Evolutionary conservation across 2,888 invertebrate genomes (phyloP).

Genomic region (Limnephilus auricula): DNA sequence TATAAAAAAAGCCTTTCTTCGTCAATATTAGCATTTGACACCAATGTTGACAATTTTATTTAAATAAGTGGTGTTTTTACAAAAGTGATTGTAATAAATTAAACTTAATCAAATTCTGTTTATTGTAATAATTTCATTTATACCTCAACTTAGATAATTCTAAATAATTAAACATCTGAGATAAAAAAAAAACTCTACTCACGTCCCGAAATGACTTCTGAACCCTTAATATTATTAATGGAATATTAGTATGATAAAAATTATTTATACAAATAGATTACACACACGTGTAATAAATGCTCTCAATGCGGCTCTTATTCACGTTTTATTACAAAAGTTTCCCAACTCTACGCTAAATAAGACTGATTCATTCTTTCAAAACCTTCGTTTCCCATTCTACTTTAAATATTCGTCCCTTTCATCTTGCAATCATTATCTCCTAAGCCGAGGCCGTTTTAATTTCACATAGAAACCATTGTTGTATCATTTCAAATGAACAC

Average conservation of each 20-base stretch:
- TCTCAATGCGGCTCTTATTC: background rate
- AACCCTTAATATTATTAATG: too few species aligned
- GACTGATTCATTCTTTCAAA: background rate
- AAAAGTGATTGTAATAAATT: too few species aligned
- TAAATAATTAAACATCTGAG: too few species aligned
- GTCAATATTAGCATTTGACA: too few species aligned
- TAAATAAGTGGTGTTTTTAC: too few species aligned
- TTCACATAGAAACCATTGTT: constrained; percentile 17
- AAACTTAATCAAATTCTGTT: too few species aligned
- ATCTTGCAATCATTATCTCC: constrained; percentile 17
- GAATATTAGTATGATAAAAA: background rate
- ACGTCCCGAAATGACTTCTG: background rate
- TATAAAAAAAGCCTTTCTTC: too few species aligned
- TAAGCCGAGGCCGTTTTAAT: constrained; percentile 26
- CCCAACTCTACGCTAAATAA: background rate
- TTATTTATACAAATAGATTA: background rate
- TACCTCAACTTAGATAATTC: background rate
- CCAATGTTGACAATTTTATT: too few species aligned
- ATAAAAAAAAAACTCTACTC: background rate
- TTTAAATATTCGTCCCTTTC: background rate
- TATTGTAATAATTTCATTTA: too few species aligned
- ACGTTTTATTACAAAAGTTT: background rate
- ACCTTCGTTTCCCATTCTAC: constrained; percentile 16
- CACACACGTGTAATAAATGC: background rate
- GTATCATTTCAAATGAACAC: constrained; percentile 28